Evolutionary conservation across 1,140 invertebrate species (phyloP).

Genomic region (Cardiocondyla obscurior): DNA sequence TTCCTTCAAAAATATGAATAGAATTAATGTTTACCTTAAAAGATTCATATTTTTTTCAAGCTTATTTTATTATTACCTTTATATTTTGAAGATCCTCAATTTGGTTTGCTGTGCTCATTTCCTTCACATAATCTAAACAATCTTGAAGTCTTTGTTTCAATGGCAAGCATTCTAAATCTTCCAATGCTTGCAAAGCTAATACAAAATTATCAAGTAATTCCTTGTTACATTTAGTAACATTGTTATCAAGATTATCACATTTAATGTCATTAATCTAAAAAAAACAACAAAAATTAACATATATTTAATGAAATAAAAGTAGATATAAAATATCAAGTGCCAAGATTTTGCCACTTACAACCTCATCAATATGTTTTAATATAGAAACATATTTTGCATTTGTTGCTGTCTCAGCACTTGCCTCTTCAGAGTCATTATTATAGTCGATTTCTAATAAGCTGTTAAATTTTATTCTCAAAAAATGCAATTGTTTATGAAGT

Average conservation of each 20-base stretch:
- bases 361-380: slow-evolving; percentile 59
- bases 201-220: slow-evolving; percentile 68
- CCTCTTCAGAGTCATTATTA: slow-evolving; percentile 66
- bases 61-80: slow-evolving; percentile 70
- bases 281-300: not conserved
- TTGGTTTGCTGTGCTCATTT: slow-evolving; percentile 78
- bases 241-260: slow-evolving; percentile 37
- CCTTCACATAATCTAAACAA: slow-evolving; percentile 77
- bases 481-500: slow-evolving; percentile 66
- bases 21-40: slow-evolving; percentile 4
- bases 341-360: slow-evolving; percentile 47
- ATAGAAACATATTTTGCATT: slow-evolving; percentile 69
- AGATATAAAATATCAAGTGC: not conserved
- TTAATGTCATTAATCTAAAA: slow-evolving; percentile 42
- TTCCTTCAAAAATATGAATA: slow-evolving; percentile 69
- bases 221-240: slow-evolving; percentile 58
- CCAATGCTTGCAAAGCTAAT: slow-evolving; percentile 72
- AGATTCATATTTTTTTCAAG: slow-evolving; percentile 5
- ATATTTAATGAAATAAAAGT: slow-evolving; percentile 3
- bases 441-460: slow-evolving; percentile 65
- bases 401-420: slow-evolving; percentile 63
- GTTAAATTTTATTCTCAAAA: slow-evolving; percentile 71
- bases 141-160: slow-evolving; percentile 79
- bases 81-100: slow-evolving; percentile 82
- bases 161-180: slow-evolving; percentile 76